Evolutionary conservation across 2,797 vertebrate species (phyloP).

Genomic region (Thalassophryne amazonica): DNA sequence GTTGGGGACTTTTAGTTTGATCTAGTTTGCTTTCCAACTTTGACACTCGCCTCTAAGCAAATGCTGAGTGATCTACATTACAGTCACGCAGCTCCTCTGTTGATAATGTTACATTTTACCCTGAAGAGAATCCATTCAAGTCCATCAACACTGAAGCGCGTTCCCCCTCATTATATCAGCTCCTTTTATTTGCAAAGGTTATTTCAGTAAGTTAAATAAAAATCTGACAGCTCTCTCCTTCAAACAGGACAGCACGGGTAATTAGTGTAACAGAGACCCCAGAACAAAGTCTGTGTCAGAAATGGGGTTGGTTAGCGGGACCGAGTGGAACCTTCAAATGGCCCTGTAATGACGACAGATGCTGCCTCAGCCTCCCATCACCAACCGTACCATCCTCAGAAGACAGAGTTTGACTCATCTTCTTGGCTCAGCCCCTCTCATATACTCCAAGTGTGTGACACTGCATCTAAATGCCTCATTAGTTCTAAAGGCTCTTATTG

Average conservation of each 20-base stretch:
- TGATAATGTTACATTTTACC: not conserved
- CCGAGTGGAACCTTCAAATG: constrained; percentile 56
- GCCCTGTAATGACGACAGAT: constrained; percentile 58
- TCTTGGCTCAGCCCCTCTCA: constrained; percentile 22
- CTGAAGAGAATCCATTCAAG: not conserved
- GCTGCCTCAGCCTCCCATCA: constrained; percentile 47
- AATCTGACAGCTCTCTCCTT: not conserved
- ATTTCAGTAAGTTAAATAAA: constrained; percentile 17
- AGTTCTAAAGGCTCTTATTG: constrained; percentile 24
- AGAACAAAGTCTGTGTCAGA: constrained; percentile 28
- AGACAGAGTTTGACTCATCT: constrained; percentile 28
- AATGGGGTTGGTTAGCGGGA: constrained; percentile 24
- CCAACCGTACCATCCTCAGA: constrained; percentile 21
- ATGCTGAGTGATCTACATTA: no score
- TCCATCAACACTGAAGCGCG: not conserved
- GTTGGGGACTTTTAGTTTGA: no score
- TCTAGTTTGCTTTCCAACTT: no score
- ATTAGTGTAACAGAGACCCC: constrained; percentile 36
- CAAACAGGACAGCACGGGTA: constrained; percentile 28
- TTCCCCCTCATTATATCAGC: not conserved
- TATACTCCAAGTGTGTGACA: constrained; percentile 50
- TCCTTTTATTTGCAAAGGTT: constrained; percentile 9
- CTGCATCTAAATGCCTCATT: constrained; percentile 61
- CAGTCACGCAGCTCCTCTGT: not conserved
- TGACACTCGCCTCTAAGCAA: no score